Base-by-base conservation (phyloP, 30 jellyfish, hydroid and myxozoan species). In the Cassiopea xamachana region DNA sequence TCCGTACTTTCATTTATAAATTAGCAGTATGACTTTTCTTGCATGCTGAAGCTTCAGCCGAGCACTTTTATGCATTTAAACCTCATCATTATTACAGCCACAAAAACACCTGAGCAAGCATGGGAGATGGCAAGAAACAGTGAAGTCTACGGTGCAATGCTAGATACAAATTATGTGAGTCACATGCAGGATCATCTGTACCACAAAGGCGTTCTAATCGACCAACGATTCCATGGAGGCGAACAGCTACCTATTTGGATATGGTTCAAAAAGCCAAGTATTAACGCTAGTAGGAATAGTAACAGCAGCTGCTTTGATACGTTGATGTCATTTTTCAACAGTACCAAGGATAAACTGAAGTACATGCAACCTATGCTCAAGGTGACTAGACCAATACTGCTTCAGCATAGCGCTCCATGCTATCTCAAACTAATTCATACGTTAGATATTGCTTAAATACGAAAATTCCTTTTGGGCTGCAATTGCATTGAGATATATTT, bases 111-210 rank as follows among this genome's bases (percentile, higher is more conserved):
- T 50, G 89, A 87, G 50, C 89, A 87, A 47, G 94, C 94, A 10
- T 27, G 81, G 73, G 79, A 48, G 48, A 75, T 60, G 79, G 86
- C 94, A 43, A 14, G 51, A 14, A 77, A 45, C 3, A n/a, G 49
- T n/a, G 77, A 87, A 18, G 84, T 87, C 1, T 87, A 75, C 49
- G 94, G 94, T 2, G 94, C 94, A 19, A 45, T 87, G 85, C 59
- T 87, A 6, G 94, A 87, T 70, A 87, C 94, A 1, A 78, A 87
- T 62, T 76, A 75, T 74, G 82, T 87, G 17, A 67, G 89, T 1
- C 45, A n/a, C 44, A 67, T 60, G 75, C 94, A 87, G 43, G 94
- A 87, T 16, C 69, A 62, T 6, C 89, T 87, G 62, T 49, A 60
- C 43, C 45, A 62, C 2, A 69, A 62, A 76, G 84, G 80, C 45